Percentiles rank a stretch among this genome's conserved stretches.
Conservation (phyloP, 2,797 vertebrate species). For the Pipistrellus pygmaeus region DNA sequence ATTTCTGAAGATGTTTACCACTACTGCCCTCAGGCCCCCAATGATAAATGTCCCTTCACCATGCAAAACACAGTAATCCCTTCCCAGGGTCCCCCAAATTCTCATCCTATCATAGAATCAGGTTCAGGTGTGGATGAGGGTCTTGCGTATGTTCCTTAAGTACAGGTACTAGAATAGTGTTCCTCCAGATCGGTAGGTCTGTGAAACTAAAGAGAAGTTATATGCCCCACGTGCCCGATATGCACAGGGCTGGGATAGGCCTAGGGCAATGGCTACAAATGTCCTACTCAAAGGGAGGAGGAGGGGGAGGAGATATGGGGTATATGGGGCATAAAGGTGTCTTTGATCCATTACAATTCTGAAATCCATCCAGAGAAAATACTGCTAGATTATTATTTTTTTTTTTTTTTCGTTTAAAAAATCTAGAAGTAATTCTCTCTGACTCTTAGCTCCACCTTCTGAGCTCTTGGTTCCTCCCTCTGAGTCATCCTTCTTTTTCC, state of each 20-base stretch:
- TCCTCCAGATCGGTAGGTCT: not conserved
- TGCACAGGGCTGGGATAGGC: not conserved
- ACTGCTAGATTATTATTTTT: too few relatives aligned
- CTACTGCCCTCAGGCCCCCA: not conserved
- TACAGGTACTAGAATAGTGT: not conserved
- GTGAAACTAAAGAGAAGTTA: not conserved
- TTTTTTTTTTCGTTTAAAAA: not conserved
- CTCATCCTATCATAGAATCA: not conserved
- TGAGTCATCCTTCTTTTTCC: not conserved
- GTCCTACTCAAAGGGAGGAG: not conserved
- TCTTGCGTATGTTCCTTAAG: not conserved
- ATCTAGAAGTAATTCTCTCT: not conserved
- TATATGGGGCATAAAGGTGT: not conserved
- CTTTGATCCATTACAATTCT: not conserved
- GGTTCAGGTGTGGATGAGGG: not conserved
- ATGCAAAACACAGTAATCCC: not conserved
- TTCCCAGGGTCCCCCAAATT: not conserved
- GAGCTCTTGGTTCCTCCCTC: not conserved
- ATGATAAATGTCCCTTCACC: not conserved
- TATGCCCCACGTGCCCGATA: not conserved
- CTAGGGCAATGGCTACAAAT: not conserved
- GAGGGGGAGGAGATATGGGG: accelerated
- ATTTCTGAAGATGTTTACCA: not conserved
- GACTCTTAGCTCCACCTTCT: not conserved
- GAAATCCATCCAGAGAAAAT: slow-evolving; percentile 9